Evolutionary conservation across 92 coral and sea anemone species (phyloP).

Genomic region (Metridium senile): DNA sequence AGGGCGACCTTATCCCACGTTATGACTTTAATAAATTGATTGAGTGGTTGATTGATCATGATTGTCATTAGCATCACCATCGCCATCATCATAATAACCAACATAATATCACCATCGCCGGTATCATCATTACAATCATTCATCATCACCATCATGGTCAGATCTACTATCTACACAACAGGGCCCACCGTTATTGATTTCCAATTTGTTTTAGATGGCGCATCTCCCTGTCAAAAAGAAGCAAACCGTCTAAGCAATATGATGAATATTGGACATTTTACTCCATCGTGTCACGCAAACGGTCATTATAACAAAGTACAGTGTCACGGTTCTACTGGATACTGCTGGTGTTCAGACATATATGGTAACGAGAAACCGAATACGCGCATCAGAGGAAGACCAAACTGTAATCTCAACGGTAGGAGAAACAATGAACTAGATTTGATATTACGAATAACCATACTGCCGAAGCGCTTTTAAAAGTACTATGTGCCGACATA

Average conservation of each 20-base stretch:
- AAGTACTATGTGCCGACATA: too few species aligned
- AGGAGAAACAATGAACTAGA: too few species aligned
- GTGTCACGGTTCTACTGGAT: slow-evolving; percentile 60
- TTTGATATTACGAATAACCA: too few species aligned
- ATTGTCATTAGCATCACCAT: too few species aligned
- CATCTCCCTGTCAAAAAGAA: slow-evolving; percentile 6
- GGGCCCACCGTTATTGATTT: not conserved
- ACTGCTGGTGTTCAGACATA: slow-evolving; percentile 56
- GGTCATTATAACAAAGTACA: slow-evolving; percentile 49
- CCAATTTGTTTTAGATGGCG: not conserved
- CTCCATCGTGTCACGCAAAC: slow-evolving; percentile 41
- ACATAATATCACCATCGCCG: too few species aligned
- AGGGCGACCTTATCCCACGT: too few species aligned
- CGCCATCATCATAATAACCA: too few species aligned
- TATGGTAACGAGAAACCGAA: slow-evolving; percentile 42
- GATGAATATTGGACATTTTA: slow-evolving; percentile 37
- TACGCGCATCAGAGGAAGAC: slow-evolving; percentile 51
- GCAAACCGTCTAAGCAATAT: not conserved
- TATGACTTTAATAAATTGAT: too few species aligned
- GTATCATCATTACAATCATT: not conserved
- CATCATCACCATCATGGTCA: not conserved
- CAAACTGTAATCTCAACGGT: slow-evolving; percentile 49
- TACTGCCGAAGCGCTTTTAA: too few species aligned
- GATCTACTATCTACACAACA: not conserved
- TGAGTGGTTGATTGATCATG: too few species aligned